These are phyloP conservation scores for Nibea coibor DNA, from an alignment of 2,113 vertebrate genomes.

Conservation along the genomic window DNA sequence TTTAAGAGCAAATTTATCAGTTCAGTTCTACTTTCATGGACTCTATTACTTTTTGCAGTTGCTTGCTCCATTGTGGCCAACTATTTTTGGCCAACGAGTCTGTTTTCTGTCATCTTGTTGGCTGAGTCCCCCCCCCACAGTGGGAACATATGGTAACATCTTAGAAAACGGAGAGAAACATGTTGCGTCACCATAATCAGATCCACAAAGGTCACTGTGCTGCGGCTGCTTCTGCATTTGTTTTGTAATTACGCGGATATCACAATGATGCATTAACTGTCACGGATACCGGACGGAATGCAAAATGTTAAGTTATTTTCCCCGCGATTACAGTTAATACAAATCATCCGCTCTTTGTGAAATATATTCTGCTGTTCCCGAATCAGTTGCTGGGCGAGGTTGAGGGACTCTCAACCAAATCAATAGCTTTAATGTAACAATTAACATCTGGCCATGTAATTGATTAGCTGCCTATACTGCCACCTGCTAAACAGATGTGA, in stretches of 20 bases:
- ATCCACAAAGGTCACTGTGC: constrained; percentile 36
- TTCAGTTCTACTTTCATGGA: constrained; percentile 1
- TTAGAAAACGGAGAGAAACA: constrained; percentile 16
- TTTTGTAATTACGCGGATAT: constrained; percentile 32
- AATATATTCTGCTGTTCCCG: neutral
- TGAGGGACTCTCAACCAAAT: constrained; percentile 1
- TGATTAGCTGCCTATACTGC: constrained; percentile 16
- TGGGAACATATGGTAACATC: constrained; percentile 41
- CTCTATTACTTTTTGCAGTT: neutral
- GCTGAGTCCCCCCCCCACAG: constrained; percentile 33
- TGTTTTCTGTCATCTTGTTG: constrained; percentile 36
- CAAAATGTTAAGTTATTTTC: neutral
- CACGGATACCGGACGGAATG: neutral
- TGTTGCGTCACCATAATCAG: constrained; percentile 9
- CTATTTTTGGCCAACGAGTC: constrained; percentile 33
- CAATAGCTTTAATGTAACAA: constrained; percentile 44
- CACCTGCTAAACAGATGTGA: neutral
- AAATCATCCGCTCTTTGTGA: neutral
- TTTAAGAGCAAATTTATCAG: neutral
- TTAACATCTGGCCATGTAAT: constrained; percentile 40
- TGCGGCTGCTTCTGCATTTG: constrained; percentile 14
- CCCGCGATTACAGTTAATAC: neutral
- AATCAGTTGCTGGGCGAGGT: neutral
- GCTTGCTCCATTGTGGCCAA: neutral
- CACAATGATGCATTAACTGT: constrained; percentile 15